phyloP scores from a whole-genome alignment of 2,113 vertebrate species.

The Nannospalax galili region DNA sequence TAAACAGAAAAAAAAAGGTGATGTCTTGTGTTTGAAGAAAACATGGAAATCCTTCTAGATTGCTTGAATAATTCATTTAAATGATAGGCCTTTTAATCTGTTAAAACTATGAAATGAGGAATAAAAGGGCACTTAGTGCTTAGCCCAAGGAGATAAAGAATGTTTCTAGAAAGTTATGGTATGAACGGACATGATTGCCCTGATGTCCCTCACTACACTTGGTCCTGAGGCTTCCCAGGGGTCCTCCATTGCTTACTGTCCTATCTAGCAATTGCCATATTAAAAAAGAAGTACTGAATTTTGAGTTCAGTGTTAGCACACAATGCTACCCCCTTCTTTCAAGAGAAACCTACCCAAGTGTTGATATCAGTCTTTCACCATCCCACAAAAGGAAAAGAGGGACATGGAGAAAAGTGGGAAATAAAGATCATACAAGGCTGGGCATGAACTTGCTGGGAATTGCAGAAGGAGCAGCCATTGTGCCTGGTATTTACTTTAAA shows the following conservation, averaged over 20 bases:
- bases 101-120: slow-evolving; percentile 30
- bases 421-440: not conserved
- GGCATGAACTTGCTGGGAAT: not conserved
- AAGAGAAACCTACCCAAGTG: not conserved
- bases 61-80: slow-evolving; percentile 8
- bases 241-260: not conserved
- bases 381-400: not conserved
- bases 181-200: not conserved
- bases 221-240: not conserved
- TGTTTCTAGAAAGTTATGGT: not conserved
- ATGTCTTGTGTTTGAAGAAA: not conserved
- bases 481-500: too few relatives aligned
- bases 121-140: not conserved
- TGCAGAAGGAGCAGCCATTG: too few relatives aligned
- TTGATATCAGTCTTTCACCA: not conserved
- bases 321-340: not conserved
- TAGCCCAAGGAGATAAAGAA: not conserved
- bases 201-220: not conserved
- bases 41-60: not conserved
- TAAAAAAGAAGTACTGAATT: not conserved
- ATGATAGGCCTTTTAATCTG: not conserved
- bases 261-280: not conserved
- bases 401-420: not conserved
- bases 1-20: not conserved
- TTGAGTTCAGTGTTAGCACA: not conserved